Percentiles rank a stretch among this genome's conserved stretches.
Evolutionary conservation across 53 echinoderm and acorn worm genomes (phyloP).

Genomic region (Glandiceps talaboti): DNA sequence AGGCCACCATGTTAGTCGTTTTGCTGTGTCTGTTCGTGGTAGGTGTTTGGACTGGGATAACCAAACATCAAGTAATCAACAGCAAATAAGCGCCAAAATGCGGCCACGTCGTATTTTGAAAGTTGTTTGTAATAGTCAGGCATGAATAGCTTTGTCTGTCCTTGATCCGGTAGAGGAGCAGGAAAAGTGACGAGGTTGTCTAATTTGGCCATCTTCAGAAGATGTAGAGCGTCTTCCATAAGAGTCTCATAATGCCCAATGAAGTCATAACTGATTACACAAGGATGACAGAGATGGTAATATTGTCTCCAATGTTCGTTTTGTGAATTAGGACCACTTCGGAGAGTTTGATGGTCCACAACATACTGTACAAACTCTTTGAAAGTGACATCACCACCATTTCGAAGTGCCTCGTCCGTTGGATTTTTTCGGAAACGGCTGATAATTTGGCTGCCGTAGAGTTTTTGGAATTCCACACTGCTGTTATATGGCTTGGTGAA

Average conservation of each 20-base stretch:
- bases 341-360: not conserved
- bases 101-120: not conserved
- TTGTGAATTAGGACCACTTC: not conserved
- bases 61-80: not conserved
- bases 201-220: not conserved
- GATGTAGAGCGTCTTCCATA: not conserved
- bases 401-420: not conserved
- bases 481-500: not conserved
- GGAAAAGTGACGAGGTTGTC: not conserved
- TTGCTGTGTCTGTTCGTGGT: too few species aligned
- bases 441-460: not conserved
- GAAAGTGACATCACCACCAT: not conserved
- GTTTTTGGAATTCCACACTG: not conserved
- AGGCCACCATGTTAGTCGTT: too few species aligned
- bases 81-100: not conserved
- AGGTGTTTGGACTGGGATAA: not conserved
- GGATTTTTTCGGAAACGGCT: not conserved
- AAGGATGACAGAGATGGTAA: not conserved
- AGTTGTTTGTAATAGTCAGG: not conserved
- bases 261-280: not conserved
- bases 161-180: not conserved
- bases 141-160: not conserved
- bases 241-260: not conserved
- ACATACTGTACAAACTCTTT: not conserved
- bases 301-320: not conserved